Percentiles rank a stretch among this genome's conserved stretches.
These are phyloP conservation scores for Aratinga solstitialis DNA, from an alignment of 2,797 vertebrate genomes.

Conservation along the genomic window DNA sequence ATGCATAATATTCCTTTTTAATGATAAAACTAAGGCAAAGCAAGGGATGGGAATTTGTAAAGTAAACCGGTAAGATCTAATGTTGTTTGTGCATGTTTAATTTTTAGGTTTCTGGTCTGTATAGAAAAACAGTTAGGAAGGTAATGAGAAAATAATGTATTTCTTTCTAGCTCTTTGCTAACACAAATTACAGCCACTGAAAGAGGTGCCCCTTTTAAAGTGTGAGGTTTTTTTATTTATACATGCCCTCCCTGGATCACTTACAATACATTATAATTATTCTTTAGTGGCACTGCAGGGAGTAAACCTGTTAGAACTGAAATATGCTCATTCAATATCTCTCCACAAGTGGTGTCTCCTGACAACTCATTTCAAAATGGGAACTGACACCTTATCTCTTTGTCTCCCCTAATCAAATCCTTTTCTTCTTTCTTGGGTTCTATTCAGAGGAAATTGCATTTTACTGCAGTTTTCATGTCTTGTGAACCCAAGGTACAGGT, in stretches of 20 bases:
- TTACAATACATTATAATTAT: background rate
- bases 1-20: background rate
- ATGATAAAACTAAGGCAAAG: background rate
- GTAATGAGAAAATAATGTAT: background rate
- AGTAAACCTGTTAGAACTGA: conserved; percentile 23
- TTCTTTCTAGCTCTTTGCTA: background rate
- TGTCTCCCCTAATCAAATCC: conserved; percentile 23
- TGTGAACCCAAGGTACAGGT: background rate
- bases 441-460: conserved; percentile 23
- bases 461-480: background rate
- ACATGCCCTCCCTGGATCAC: background rate
- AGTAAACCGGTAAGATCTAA: background rate
- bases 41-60: background rate
- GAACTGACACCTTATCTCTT: conserved; percentile 43
- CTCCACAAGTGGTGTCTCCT: background rate
- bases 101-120: background rate
- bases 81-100: background rate
- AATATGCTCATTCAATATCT: conserved; percentile 10
- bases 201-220: background rate
- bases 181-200: background rate
- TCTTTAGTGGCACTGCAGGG: background rate
- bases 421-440: background rate
- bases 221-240: background rate
- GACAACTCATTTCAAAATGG: conserved; percentile 38
- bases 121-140: background rate